Base-by-base conservation (phyloP, 2,797 vertebrate genomes). In the Artibeus lituratus region DNA sequence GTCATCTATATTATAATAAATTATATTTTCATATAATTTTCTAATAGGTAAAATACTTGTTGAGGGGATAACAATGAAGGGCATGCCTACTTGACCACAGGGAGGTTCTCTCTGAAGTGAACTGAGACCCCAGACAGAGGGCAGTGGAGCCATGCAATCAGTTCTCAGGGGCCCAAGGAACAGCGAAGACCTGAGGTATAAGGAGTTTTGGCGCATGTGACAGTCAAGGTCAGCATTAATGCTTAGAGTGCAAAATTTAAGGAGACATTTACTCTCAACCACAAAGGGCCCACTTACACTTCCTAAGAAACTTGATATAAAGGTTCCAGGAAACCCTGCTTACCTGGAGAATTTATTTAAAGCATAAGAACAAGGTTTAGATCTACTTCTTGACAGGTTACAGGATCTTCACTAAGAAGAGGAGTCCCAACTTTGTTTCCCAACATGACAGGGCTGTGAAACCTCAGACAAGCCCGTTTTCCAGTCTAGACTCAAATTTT, bases 1-100 rank as follows among this genome's bases (percentile, higher is more conserved):
- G 57, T 90, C 15, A 73, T 55, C 12, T 95, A n/a, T 29, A 55
- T 47, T 57, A 12, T 80, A 95, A 92, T 35, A 2, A 95, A 55
- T 87, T 80, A 42, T 74, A 24, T 47, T 82, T 32, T 49, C n/a
- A 44, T 77, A 19, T 91, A 85, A 70, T 53, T 82, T 96, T 72
- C 4, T 55, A 70, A 24, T 62, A 81, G 77, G 77, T 49, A 51
- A 88, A 72, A 42, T 47, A 95, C 82, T 91, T 90, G 65, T 67
- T 5, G 1, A 77, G 59, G 29, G n/a, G 32, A 29, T 16, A 14
- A 51, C 37, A 73, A 18, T 11, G 10, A 83, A 91, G 18, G 21
- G 2, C 5, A 1, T 5, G 39, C 44, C 19, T 32, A 19, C 32
- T 4, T 72, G 32, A 80, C 11, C 72, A 47, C 51, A 14, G 65